A percentile compares a stretch with the other conserved stretches of the same genome.
phyloP scores from a whole-genome alignment of 1,140 invertebrate genomes.

The Chelonus insularis region DNA sequence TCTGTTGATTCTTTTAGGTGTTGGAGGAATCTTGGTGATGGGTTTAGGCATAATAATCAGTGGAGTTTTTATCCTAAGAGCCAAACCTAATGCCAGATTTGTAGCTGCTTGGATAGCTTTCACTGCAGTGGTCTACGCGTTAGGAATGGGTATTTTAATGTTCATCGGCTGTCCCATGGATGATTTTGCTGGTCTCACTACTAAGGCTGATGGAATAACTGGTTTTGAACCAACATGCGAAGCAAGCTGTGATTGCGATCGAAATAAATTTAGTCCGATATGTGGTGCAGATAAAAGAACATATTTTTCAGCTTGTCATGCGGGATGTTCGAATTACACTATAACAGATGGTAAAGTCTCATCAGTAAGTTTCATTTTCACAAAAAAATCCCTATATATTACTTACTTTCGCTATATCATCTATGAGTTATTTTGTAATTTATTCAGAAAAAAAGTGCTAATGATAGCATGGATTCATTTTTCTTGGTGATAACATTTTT shows the following conservation, averaged over 20 bases:
- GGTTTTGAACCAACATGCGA: constrained; percentile 68
- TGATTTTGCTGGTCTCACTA: constrained; percentile 72
- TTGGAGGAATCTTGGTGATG: constrained; percentile 91
- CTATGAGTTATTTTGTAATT: too few relatives aligned
- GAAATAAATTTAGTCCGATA: constrained; percentile 77
- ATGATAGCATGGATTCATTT: too few relatives aligned
- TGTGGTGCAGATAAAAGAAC: constrained; percentile 79
- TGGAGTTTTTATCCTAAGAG: constrained; percentile 80
- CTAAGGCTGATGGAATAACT: constrained; percentile 43
- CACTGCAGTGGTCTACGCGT: constrained; percentile 82
- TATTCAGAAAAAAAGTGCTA: too few relatives aligned
- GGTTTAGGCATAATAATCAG: constrained; percentile 85
- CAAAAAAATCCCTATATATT: constrained; percentile 22
- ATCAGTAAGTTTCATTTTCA: constrained; percentile 42
- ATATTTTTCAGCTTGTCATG: constrained; percentile 87
- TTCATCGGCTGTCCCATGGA: constrained; percentile 87
- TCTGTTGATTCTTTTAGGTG: constrained; percentile 62
- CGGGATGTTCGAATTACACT: constrained; percentile 75
- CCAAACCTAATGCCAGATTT: constrained; percentile 81
- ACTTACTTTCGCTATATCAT: neutral
- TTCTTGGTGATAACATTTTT: too few relatives aligned
- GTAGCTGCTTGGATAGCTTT: constrained; percentile 90
- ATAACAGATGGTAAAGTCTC: constrained; percentile 65
- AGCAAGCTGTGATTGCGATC: constrained; percentile 71
- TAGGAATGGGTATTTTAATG: constrained; percentile 86